phyloP scores from a whole-genome alignment of 2,113 vertebrate species.

The Cebus imitator region DNA sequence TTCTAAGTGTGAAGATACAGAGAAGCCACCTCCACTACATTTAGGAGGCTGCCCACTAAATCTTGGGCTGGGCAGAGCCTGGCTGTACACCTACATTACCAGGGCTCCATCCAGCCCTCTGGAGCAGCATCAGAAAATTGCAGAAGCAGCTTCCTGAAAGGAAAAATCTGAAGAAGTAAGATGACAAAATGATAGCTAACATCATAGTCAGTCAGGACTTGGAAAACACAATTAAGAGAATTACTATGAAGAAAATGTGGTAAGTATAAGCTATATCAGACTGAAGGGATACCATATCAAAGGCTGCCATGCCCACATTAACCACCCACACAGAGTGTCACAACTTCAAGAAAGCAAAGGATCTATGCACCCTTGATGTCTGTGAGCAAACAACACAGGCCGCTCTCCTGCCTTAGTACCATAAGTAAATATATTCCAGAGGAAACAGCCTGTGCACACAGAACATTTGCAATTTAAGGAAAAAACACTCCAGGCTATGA shows the following conservation, averaged over 20 bases:
- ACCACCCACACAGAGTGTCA: neutral
- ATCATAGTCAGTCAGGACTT: neutral
- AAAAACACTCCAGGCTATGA: neutral
- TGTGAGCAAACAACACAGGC: neutral
- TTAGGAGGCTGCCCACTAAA: neutral
- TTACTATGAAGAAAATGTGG: neutral
- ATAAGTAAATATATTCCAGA: neutral
- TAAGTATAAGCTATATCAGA: neutral
- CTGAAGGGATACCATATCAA: neutral
- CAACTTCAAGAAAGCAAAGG: neutral
- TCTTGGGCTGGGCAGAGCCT: neutral
- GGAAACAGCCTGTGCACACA: neutral
- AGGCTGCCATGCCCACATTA: neutral
- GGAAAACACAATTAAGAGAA: neutral
- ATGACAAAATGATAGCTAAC: neutral
- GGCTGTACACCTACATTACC: rapidly evolving
- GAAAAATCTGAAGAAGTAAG: neutral
- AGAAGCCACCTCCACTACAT: no score
- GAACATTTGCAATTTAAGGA: neutral
- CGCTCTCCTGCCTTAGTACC: neutral
- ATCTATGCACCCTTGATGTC: neutral
- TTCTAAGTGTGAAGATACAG: neutral
- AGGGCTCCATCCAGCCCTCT: neutral
- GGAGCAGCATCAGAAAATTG: neutral
- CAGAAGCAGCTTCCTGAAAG: neutral